Evolutionary conservation across 1,140 invertebrate species (phyloP), one percentile per base, ranked within the genome.

Genomic region (Galendromus occidentalis): DNA sequence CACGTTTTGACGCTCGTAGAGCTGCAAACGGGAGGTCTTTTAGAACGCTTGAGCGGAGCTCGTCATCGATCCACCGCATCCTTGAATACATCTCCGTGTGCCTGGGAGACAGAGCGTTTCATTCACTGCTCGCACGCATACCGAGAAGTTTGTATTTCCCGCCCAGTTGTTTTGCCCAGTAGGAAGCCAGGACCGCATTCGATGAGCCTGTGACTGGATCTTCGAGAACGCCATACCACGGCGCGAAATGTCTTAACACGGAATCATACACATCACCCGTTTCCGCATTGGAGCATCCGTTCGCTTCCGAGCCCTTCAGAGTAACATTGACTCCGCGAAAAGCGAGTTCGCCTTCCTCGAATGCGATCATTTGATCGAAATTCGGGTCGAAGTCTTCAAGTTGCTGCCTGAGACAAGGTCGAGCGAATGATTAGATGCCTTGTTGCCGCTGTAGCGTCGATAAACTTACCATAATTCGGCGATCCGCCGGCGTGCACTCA

Each of bases 131-230:
- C n/a, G 4, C 4, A 25, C 12, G 25, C 22, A 14, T 18, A 59
- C 51, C 51, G 33, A 59, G 9, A 6, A 59, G 9, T 22, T 59
- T 14, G 14, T 25, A 17, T 9, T 59, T 59, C 33, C 51, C 51
- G 22, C 22, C 20, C 12, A 59, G 12, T 33, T 59, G 51, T 33
- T 66, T 59, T 17, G 73, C 67, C 79, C 79, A 81, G 69, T 78
- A 81, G 1, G 76, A 73, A 12, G 71, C 75, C 12, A 80, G 69
- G n/a, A 79, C 77, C n/a, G 79, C 79, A 68, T 81, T 80, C 6
- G 78, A 76, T 20, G 77, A 78, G 1, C 74, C 75, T 66, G 79
- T 80, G 9, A 82, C 81, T 12, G 81, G 81, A 72, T 83, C 81
- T 71, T 82, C 81, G 17, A 74, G 69, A 33, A 82, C 77, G 18